Base-by-base conservation (phyloP, 2,888 invertebrate species). In the Aelia acuminata region DNA sequence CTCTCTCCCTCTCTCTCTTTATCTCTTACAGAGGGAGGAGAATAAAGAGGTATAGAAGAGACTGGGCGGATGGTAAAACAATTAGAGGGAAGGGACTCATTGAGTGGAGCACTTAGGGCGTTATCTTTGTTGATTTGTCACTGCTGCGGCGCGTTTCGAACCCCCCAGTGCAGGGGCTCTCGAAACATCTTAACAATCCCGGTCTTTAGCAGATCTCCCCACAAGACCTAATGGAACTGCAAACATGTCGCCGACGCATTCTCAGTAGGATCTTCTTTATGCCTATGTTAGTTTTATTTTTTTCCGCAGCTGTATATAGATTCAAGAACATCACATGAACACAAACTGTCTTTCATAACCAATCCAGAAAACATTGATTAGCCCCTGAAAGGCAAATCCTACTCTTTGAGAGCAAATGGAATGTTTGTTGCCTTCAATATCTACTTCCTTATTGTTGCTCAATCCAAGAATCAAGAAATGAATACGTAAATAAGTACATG, bases 41-140 rank as follows among this genome's bases (percentile, higher is more conserved):
- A 80, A 47, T 80, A 80, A 80, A 80, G 80, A 80, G 43, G 11
- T 15, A 15, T 10, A n/a, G 43, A 80, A 43, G n/a, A n/a, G n/a
- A n/a, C n/a, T n/a, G 43, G 39, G 35, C 18, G 63, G 63, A 80
- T 80, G 80, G 43, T 80, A 43, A 80, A 80, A 80, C 80, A 80
- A 80, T 80, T 80, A 80, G 80, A 43, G 43, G 43, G 80, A n/a
- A 47, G 80, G 80, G 43, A 10, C 43, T 43, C 80, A 80, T n/a
- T 80, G 13, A 47, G 47, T 13, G 80, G 43, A 47, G 80, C 80
- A 80, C 80, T 80, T 80, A 80, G 80, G 22, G 11, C 43, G 80
- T 80, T 80, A 80, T 80, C 80, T 80, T 47, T 47, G 80, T 47
- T 80, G 63, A 70, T 70, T 70, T 70, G 80, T 43, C 80, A 43